phyloP scores from a whole-genome alignment of 2,888 invertebrate species.

The Cataglyphis altisquamis region DNA sequence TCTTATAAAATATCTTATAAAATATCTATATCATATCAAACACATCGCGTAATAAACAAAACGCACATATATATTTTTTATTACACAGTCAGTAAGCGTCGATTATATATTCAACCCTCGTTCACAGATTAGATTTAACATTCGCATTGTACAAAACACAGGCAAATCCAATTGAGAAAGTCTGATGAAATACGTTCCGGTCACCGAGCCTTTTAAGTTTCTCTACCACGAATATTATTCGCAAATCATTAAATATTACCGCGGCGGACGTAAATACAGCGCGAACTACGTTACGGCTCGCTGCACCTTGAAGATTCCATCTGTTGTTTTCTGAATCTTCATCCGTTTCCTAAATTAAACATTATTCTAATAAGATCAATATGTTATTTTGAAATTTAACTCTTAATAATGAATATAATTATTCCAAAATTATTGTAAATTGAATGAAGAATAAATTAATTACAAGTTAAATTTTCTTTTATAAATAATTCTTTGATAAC shows the following conservation, averaged over 20 bases:
- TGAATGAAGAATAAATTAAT: neutral
- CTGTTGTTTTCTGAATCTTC: neutral
- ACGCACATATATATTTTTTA: neutral
- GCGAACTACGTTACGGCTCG: neutral
- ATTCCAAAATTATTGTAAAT: neutral
- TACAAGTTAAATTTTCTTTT: neutral
- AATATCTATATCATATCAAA: neutral
- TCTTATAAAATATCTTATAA: neutral
- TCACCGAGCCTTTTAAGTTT: constrained; percentile 56
- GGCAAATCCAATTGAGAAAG: constrained; percentile 58
- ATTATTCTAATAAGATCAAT: neutral
- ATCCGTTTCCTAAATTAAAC: neutral
- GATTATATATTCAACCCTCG: constrained; percentile 28
- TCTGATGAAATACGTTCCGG: constrained; percentile 55
- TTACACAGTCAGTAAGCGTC: neutral
- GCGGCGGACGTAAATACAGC: constrained; percentile 11
- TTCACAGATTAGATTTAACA: neutral
- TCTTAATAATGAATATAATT: neutral
- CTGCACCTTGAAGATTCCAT: neutral
- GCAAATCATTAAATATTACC: constrained; percentile 41
- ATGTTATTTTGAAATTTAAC: neutral
- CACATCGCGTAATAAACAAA: neutral
- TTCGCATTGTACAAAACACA: constrained; percentile 15
- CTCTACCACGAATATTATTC: constrained; percentile 26
- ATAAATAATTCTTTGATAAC: neutral